Evolutionary conservation across 2,113 vertebrate genomes (phyloP).

Genomic region (Hydrochoerus hydrochaeris): DNA sequence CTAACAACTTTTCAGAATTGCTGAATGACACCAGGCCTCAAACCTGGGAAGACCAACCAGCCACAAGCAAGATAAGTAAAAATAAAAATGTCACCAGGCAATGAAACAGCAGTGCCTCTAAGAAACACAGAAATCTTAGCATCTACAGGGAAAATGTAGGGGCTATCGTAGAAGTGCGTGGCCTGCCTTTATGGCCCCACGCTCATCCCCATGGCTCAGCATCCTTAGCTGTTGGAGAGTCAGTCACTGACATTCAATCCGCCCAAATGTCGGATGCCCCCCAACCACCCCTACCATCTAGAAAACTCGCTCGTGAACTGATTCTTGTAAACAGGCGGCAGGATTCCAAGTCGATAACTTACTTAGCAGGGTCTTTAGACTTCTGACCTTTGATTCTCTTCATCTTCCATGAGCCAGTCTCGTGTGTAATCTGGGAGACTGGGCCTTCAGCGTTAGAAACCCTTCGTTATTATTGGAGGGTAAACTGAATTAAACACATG

Average conservation of each 20-base stretch:
- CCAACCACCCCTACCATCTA: neutral
- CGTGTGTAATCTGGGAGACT: neutral
- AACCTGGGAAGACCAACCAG: neutral
- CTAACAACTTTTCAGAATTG: neutral
- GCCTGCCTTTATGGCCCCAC: neutral
- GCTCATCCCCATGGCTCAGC: neutral
- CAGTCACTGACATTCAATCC: too few species aligned
- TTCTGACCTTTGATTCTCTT: slow-evolving; percentile 23
- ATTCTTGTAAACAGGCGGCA: neutral
- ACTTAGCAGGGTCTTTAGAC: neutral
- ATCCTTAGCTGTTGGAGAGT: neutral
- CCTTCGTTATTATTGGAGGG: neutral
- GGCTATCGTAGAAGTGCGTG: neutral
- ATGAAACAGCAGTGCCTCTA: neutral
- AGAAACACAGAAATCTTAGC: neutral
- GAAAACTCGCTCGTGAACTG: neutral
- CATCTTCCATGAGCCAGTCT: neutral
- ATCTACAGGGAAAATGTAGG: neutral
- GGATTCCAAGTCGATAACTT: neutral
- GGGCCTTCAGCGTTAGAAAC: neutral
- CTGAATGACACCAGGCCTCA: neutral
- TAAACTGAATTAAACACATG: neutral
- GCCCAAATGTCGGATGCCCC: neutral
- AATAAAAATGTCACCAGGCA: neutral
- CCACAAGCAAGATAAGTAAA: neutral